Conservation (phyloP, 1,140 invertebrate genomes). For the Pogonus chalceus region DNA sequence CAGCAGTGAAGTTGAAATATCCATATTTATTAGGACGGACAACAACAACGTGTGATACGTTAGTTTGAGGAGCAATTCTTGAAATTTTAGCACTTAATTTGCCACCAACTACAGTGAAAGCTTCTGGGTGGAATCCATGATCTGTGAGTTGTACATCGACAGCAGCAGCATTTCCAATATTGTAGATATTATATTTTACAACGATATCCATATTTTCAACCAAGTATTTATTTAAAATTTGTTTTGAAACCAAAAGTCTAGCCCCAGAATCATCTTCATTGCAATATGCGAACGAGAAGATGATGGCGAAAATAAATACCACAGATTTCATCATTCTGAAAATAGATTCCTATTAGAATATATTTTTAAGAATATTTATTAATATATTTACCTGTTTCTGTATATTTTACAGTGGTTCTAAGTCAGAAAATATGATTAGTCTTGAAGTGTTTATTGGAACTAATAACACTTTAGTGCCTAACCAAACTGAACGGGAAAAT, state of each 20-base stretch:
- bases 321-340: not conserved
- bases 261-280: conserved; percentile 61
- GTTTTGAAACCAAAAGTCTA: conserved; percentile 70
- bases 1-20: conserved; percentile 95
- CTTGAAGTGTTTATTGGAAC: too few relatives aligned
- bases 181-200: conserved; percentile 81
- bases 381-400: too few relatives aligned
- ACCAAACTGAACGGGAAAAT: too few relatives aligned
- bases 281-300: conserved; percentile 34
- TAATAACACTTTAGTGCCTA: too few relatives aligned
- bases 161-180: conserved; percentile 78
- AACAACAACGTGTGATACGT: conserved; percentile 89
- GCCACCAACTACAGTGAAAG: conserved; percentile 79
- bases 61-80: conserved; percentile 81
- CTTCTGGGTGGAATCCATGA: conserved; percentile 78
- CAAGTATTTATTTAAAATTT: conserved; percentile 93
- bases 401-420: too few relatives aligned
- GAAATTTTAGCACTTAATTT: conserved; percentile 74
- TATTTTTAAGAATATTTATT: too few relatives aligned
- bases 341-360: not conserved
- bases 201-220: conserved; percentile 97
- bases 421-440: too few relatives aligned
- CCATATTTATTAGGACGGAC: conserved; percentile 82
- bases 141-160: conserved; percentile 81
- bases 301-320: conserved; percentile 18